A percentile compares a stretch with the other conserved stretches of the same genome.
Conservation (phyloP, 2,113 vertebrate genomes). For the Misgurnus anguillicaudatus region DNA sequence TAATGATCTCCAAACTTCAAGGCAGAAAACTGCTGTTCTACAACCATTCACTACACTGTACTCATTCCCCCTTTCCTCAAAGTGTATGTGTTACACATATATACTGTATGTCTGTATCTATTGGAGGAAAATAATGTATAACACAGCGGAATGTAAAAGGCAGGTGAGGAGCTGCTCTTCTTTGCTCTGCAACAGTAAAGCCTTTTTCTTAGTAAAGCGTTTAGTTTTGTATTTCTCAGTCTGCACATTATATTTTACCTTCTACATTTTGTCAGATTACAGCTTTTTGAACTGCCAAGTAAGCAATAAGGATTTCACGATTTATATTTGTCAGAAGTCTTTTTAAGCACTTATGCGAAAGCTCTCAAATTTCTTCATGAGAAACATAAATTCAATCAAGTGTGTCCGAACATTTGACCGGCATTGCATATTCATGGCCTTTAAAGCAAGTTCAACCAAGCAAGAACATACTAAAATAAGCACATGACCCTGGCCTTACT, state of each 20-base stretch:
- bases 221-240: no score
- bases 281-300: no score
- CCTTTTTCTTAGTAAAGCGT: no score
- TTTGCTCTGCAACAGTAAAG: no score
- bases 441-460: background rate
- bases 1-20: constrained; percentile 37
- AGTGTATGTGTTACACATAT: background rate
- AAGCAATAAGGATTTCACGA: no score
- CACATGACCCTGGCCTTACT: background rate
- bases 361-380: background rate
- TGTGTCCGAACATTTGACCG: background rate
- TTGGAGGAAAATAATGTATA: background rate
- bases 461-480: background rate
- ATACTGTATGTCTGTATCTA: background rate
- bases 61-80: background rate
- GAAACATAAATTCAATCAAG: background rate
- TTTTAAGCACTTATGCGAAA: background rate
- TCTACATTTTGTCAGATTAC: no score
- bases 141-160: background rate
- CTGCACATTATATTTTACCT: no score
- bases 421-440: background rate
- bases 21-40: background rate
- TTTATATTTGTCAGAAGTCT: background rate
- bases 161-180: no score
- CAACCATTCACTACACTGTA: no score